These are phyloP conservation scores for Gari tellinella DNA, from an alignment of 2,888 invertebrate species.

Conservation along the genomic window DNA sequence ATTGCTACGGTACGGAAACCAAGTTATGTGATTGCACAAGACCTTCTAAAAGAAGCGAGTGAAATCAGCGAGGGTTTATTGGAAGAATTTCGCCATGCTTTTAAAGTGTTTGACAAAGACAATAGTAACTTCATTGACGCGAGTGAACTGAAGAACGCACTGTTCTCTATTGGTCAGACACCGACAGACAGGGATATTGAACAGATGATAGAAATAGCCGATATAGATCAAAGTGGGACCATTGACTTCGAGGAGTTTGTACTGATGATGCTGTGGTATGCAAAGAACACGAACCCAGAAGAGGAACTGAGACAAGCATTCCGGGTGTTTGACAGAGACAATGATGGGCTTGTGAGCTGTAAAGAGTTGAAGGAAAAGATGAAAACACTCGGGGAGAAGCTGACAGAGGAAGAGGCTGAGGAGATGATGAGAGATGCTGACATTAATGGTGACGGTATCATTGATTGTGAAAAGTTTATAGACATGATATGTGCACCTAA, in stretches of 20 bases:
- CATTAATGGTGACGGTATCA: constrained; percentile 96
- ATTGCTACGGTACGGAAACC: no score
- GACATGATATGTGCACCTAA: background rate
- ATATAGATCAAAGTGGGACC: background rate
- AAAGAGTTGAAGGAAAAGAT: constrained; percentile 99
- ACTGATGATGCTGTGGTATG: background rate
- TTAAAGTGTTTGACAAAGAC: no score
- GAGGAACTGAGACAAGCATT: constrained; percentile 99
- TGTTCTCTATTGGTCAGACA: no score
- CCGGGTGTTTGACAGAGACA: constrained; percentile 99
- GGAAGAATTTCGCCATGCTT: no score
- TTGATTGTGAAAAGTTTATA: background rate
- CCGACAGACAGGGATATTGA: background rate
- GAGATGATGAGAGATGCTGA: constrained; percentile 99
- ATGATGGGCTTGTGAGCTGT: constrained; percentile 99
- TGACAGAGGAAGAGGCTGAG: constrained; percentile 99
- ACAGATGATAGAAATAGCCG: background rate
- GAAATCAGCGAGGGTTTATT: no score
- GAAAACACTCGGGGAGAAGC: constrained; percentile 99
- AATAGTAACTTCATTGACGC: no score
- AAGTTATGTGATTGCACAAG: no score
- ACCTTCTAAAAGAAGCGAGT: no score
- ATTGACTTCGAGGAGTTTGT: constrained; percentile 6
- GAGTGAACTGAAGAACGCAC: no score
- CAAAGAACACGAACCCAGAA: constrained; percentile 90